Evolutionary conservation across 2,888 invertebrate species (phyloP), one percentile per base, ranked within the genome.

Genomic region (Crocallis elinguaria): DNA sequence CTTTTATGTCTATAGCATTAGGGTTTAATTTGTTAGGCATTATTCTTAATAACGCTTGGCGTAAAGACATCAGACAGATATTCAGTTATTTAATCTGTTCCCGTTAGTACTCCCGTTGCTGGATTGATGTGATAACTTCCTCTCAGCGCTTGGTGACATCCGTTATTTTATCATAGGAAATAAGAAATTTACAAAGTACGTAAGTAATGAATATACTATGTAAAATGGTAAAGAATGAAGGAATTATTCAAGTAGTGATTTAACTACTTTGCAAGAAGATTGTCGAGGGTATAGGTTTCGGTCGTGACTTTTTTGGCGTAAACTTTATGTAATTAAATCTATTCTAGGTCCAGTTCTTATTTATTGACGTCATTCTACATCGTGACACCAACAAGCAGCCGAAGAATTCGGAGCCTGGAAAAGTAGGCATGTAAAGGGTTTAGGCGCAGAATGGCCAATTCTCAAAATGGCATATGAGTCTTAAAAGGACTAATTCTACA

Each of bases 331-430:
- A 2, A 32, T 25, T 17, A 23, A 37, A 23, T 17, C 30, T n/a
- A 32, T 32, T 2, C 35, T 29, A 41, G 48, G 13, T 51, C 30
- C 19, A 35, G 45, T 41, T 45, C 35, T 42, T 32, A 14, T 45
- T 45, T 51, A 39, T 43, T 48, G 53, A 33, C 38, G 48, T 53
- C 42, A 53, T 53, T 23, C 14, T 6, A 12, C 29, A 29, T 35
- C 41, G 41, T 42, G 46, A 48, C 42, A 30, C 23, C 36, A 37
- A 21, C 37, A 42, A 48, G 48, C 38, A 14, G 32, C 8, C 41
- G 23, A 35, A 45, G 32, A 46, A 37, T 46, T 45, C 37, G 39
- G 42, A 32, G 46, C 36, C 42, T 4, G 2, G n/a, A 13, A 35
- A 37, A 44, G 16, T 19, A 19, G 19, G 5, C 19, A 14, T 23